Conservation (phyloP, 1,140 invertebrate species). For the Danaus melanippus region DNA sequence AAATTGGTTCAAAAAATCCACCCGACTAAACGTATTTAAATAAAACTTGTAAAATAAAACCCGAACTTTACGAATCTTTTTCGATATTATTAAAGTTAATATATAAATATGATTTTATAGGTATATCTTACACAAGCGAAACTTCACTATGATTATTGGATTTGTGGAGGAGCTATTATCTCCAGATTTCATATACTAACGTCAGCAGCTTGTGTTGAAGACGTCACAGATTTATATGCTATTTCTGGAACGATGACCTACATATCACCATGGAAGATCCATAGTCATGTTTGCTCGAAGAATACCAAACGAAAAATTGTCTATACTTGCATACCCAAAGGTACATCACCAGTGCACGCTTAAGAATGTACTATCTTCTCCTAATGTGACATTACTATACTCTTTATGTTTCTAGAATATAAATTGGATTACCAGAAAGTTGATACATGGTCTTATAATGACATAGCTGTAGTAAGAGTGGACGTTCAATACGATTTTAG, state of each 20-base stretch:
- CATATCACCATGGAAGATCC: slow-evolving; percentile 21
- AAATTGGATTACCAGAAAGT: slow-evolving; percentile 28
- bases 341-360: slow-evolving; percentile 14
- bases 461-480: slow-evolving; percentile 38
- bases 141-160: slow-evolving; percentile 32
- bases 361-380: background rate
- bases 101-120: slow-evolving; percentile 12
- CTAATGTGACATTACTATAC: background rate
- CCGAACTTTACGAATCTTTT: no score
- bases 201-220: slow-evolving; percentile 40
- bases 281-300: slow-evolving; percentile 26
- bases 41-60: no score
- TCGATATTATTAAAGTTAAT: no score
- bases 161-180: slow-evolving; percentile 38
- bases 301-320: slow-evolving; percentile 34
- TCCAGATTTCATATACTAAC: slow-evolving; percentile 28
- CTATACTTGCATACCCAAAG: slow-evolving; percentile 31
- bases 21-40: no score
- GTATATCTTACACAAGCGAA: slow-evolving; percentile 33
- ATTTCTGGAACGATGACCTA: slow-evolving; percentile 33
- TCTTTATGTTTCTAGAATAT: slow-evolving; percentile 27
- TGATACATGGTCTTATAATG: slow-evolving; percentile 33
- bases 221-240: slow-evolving; percentile 33
- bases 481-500: slow-evolving; percentile 27
- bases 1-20: no score